These are phyloP conservation scores for Lynx canadensis DNA, from an alignment of 2,113 vertebrate genomes.

Conservation along the genomic window DNA sequence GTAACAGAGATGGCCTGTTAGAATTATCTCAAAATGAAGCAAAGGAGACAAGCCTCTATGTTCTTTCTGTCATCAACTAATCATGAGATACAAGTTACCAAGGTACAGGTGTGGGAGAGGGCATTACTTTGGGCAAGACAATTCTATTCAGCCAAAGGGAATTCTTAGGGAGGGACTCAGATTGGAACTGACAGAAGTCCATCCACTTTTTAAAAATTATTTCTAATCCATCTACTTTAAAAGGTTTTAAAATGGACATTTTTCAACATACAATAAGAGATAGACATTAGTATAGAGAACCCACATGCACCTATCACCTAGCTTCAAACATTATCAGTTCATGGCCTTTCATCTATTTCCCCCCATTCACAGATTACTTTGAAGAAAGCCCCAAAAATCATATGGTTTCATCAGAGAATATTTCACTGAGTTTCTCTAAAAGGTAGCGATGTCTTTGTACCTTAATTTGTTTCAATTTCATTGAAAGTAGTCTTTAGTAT, in stretches of 20 bases:
- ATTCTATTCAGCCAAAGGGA: neutral
- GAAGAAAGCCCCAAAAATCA: slow-evolving; percentile 7
- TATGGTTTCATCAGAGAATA: slow-evolving; percentile 10
- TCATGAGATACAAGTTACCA: neutral
- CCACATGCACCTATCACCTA: neutral
- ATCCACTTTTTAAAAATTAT: neutral
- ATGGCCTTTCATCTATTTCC: neutral
- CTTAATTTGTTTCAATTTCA: slow-evolving; percentile 21
- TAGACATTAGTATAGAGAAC: neutral
- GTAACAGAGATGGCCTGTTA: neutral
- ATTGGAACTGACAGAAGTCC: neutral
- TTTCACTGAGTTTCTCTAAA: slow-evolving; percentile 48
- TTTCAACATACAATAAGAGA: neutral
- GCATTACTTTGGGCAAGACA: neutral
- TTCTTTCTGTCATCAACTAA: neutral
- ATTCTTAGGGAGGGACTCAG: neutral
- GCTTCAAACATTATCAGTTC: neutral
- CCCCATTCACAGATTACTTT: neutral
- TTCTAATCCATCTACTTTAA: neutral
- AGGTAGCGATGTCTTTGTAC: slow-evolving; percentile 6
- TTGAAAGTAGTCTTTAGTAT: slow-evolving; percentile 37
- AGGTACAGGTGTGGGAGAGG: neutral
- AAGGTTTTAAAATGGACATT: neutral
- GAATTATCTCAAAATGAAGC: neutral
- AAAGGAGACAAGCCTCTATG: neutral